Conservation (phyloP, 2,797 vertebrate species). For the Eidolon dupreanum region DNA sequence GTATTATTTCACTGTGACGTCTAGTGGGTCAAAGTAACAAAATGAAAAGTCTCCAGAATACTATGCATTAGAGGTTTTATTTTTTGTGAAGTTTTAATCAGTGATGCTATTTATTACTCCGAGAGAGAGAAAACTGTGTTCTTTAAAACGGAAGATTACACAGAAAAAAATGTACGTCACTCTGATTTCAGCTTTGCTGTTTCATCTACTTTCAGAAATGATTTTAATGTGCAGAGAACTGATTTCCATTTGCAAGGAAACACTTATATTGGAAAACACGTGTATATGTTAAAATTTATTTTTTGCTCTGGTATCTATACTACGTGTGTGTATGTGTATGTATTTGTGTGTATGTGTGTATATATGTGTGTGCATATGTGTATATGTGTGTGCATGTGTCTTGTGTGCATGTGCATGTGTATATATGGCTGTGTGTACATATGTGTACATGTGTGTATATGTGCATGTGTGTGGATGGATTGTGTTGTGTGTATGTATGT, state of each 20-base stretch:
- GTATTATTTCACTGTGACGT: constrained; percentile 37
- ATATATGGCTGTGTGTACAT: too few species aligned
- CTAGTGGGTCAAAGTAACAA: neutral
- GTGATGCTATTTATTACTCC: constrained; percentile 32
- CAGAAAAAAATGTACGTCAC: neutral
- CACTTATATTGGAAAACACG: neutral
- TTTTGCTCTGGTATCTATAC: neutral
- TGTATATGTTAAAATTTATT: neutral
- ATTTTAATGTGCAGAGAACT: neutral
- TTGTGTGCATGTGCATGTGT: too few species aligned
- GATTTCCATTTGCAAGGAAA: neutral
- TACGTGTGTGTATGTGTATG: neutral
- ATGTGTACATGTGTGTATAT: neutral
- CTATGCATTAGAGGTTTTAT: constrained; percentile 34
- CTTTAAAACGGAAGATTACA: neutral
- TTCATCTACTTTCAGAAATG: neutral
- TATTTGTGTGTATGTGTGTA: neutral
- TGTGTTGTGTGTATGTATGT: neutral
- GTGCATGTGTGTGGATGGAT: too few species aligned
- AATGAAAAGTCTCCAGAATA: neutral
- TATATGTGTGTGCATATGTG: too few species aligned
- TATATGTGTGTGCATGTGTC: too few species aligned
- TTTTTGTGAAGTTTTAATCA: constrained; percentile 47
- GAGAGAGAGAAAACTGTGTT: neutral
- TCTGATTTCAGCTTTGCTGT: neutral